Percentiles rank a stretch among this genome's conserved stretches.
These are phyloP conservation scores for Caerostris extrusa DNA, from an alignment of 1,140 invertebrate species.

Conservation along the genomic window DNA sequence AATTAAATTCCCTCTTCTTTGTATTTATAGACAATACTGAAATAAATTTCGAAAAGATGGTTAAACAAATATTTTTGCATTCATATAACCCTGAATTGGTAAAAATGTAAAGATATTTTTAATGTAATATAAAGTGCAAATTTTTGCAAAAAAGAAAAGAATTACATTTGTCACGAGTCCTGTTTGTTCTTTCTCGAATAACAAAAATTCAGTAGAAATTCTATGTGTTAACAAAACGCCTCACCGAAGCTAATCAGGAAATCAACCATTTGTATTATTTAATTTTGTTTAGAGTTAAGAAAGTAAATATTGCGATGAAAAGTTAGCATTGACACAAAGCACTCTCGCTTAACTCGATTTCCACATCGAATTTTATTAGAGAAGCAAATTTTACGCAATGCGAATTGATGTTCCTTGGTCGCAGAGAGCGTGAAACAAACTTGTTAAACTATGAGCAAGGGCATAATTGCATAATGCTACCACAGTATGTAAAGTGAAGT, in stretches of 20 bases:
- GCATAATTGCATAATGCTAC: neutral
- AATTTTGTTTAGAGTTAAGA: conserved; percentile 3
- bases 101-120: too few species aligned
- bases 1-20: too few species aligned
- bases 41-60: too few species aligned
- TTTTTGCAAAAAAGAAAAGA: too few species aligned
- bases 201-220: too few species aligned
- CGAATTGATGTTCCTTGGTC: neutral
- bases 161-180: too few species aligned
- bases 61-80: too few species aligned
- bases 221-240: too few species aligned
- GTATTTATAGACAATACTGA: too few species aligned
- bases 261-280: neutral
- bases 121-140: too few species aligned
- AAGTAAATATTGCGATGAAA: neutral
- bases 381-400: neutral
- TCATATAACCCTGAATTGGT: too few species aligned
- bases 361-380: neutral
- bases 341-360: neutral
- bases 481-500: neutral
- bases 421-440: neutral
- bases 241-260: neutral
- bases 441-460: neutral
- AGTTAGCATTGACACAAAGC: neutral
- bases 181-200: too few species aligned